Evolutionary conservation across 2,797 vertebrate genomes (phyloP).

Genomic region (Trichosurus vulpecula): DNA sequence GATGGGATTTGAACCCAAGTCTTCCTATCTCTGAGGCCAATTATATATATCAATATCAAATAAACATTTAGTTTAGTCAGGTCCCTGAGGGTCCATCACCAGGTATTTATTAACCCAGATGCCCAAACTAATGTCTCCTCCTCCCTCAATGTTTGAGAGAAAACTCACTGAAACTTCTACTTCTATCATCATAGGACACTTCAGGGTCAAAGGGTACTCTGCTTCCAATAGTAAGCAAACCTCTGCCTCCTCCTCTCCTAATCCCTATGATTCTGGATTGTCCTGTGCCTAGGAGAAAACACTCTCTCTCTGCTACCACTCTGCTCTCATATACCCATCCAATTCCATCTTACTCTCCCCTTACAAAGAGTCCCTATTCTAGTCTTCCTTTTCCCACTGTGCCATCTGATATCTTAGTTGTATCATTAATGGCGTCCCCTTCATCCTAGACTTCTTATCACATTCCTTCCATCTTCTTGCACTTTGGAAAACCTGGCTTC

Average conservation of each 20-base stretch:
- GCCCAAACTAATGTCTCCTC: not conserved
- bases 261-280: not conserved
- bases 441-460: not conserved
- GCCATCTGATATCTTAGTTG: not conserved
- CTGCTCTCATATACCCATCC: not conserved
- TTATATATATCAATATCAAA: not conserved
- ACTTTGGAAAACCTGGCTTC: not conserved
- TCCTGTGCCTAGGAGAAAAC: not conserved
- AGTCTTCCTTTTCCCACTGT: not conserved
- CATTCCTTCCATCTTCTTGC: not conserved
- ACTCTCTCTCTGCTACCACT: not conserved
- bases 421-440: not conserved
- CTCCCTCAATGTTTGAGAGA: not conserved
- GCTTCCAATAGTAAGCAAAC: not conserved
- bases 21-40: not conserved
- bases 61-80: not conserved
- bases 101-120: not conserved
- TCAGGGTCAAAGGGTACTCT: not conserved
- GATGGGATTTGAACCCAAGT: not conserved
- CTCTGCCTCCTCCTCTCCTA: not conserved
- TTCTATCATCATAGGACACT: not conserved
- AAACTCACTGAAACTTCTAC: not conserved
- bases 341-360: not conserved
- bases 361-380: not conserved
- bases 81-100: not conserved